Conservation (phyloP, 2,797 vertebrate species). For the Falco berigora region DNA sequence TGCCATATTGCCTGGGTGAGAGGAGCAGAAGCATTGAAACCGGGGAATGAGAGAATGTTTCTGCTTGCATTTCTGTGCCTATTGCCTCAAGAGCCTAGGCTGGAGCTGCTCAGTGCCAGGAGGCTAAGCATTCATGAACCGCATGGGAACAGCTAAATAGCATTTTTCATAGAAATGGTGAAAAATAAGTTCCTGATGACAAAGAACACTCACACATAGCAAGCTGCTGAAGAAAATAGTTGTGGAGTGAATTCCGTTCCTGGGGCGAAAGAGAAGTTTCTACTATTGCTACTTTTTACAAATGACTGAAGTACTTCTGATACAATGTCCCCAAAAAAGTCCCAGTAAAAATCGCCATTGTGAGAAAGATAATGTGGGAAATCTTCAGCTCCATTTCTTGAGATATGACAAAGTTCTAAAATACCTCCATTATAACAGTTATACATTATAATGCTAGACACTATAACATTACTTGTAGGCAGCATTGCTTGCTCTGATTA, state of each 20-base stretch:
- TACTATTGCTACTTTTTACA: neutral
- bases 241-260: neutral
- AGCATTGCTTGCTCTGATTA: neutral
- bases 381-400: neutral
- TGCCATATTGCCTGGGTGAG: neutral
- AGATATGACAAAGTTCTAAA: neutral
- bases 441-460: neutral
- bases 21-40: neutral
- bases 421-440: neutral
- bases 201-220: neutral
- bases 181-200: neutral
- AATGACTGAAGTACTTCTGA: neutral
- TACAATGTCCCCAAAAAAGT: neutral
- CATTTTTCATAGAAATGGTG: neutral
- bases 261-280: neutral
- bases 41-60: fast-evolving
- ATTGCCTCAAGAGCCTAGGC: neutral
- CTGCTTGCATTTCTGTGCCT: neutral
- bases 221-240: neutral
- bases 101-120: neutral
- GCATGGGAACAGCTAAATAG: neutral
- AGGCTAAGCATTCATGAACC: neutral
- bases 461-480: neutral
- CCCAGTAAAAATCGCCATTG: neutral
- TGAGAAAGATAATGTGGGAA: neutral